A percentile compares a stretch with the other conserved stretches of the same genome.
Conservation (phyloP, 2,113 vertebrate species). For the Melierax canorus region DNA sequence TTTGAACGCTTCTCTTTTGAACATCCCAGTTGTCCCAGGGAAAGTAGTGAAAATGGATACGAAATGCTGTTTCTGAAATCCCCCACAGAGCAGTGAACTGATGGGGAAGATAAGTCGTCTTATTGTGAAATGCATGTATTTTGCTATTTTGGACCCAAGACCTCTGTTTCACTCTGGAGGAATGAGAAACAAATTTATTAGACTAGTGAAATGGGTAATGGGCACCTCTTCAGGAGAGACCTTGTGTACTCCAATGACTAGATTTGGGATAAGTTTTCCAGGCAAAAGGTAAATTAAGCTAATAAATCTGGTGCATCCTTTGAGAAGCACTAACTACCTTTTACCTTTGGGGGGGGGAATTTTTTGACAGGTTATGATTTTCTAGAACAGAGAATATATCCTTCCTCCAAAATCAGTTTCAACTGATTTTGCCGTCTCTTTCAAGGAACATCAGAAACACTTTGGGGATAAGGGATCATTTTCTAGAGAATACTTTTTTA, state of each 20-base stretch:
- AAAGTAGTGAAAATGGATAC: neutral
- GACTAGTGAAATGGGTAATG: neutral
- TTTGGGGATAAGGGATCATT: neutral
- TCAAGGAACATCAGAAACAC: neutral
- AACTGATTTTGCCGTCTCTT: neutral
- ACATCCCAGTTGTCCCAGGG: neutral
- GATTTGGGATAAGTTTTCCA: neutral
- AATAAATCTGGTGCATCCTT: neutral
- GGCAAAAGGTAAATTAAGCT: neutral
- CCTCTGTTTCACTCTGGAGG: neutral
- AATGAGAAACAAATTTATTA: neutral
- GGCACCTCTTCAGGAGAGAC: neutral
- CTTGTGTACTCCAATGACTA: neutral
- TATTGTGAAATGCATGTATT: neutral
- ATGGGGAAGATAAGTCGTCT: neutral
- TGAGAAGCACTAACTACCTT: neutral
- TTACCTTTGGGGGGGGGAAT: neutral
- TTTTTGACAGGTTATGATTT: neutral
- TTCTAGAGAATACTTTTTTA: neutral
- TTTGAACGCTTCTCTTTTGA: neutral
- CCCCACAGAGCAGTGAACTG: neutral
- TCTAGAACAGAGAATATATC: neutral
- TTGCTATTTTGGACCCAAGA: neutral
- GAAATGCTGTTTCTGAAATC: neutral
- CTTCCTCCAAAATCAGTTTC: neutral